These are phyloP conservation scores for Melanaphis sacchari DNA, from an alignment of 1,140 invertebrate species.

Conservation along the genomic window DNA sequence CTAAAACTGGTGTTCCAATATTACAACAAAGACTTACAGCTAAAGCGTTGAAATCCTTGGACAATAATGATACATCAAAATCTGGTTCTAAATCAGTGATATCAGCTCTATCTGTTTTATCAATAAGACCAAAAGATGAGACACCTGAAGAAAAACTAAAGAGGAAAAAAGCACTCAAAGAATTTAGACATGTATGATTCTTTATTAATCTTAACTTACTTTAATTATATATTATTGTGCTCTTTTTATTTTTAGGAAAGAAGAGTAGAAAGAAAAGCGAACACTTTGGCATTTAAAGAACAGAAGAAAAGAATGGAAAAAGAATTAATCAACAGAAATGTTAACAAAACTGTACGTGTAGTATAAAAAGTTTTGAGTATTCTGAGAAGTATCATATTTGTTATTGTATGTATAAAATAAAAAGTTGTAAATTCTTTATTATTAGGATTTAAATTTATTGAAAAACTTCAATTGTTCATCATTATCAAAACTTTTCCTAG, in stretches of 20 bases:
- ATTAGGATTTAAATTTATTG: background rate
- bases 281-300: conserved; percentile 84
- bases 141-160: conserved; percentile 79
- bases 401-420: conserved; percentile 5
- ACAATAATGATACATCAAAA: conserved; percentile 62
- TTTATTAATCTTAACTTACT: conserved; percentile 20
- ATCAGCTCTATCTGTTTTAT: conserved; percentile 74
- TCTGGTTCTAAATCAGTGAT: conserved; percentile 71
- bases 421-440: background rate
- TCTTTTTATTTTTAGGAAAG: conserved; percentile 70
- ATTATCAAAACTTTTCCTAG: too few relatives aligned
- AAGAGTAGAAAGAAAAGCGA: conserved; percentile 85
- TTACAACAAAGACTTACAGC: conserved; percentile 71
- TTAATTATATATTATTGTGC: conserved; percentile 49
- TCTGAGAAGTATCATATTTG: background rate
- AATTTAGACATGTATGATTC: conserved; percentile 73
- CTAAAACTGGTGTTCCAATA: conserved; percentile 77
- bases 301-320: conserved; percentile 85
- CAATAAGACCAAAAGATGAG: conserved; percentile 82
- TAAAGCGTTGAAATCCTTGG: conserved; percentile 73
- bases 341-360: conserved; percentile 45
- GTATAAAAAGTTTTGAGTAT: conserved; percentile 13
- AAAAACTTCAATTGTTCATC: background rate
- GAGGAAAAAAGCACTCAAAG: conserved; percentile 83
- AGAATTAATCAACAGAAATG: conserved; percentile 71